A percentile compares a stretch with the other conserved stretches of the same genome.
Evolutionary conservation across 2,797 vertebrate species (phyloP).

Genomic region (Helostoma temminkii): DNA sequence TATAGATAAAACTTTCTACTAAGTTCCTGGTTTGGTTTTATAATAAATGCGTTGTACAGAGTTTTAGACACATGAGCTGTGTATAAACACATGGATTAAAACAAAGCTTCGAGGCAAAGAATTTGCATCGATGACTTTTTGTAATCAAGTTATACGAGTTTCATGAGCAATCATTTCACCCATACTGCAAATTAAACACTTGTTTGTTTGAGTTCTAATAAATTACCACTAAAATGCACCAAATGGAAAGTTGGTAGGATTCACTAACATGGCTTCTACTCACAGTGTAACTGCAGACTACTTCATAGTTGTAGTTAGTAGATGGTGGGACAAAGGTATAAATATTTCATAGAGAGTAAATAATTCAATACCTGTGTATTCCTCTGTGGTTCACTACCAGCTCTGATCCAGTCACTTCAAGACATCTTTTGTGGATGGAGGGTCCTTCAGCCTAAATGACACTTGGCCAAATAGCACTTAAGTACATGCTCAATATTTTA

Average conservation of each 20-base stretch:
- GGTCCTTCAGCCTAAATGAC: conserved; percentile 87
- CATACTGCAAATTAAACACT: conserved; percentile 26
- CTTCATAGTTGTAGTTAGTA: conserved; percentile 70
- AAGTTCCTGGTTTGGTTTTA: too few relatives aligned
- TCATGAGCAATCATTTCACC: not conserved
- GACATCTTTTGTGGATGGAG: conserved; percentile 85
- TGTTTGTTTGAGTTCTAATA: conserved; percentile 15
- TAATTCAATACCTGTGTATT: conserved; percentile 86
- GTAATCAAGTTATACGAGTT: too few relatives aligned
- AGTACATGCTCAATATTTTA: conserved; percentile 90
- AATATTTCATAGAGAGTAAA: conserved; percentile 84
- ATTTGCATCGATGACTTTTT: too few relatives aligned
- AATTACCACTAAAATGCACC: conserved; percentile 9
- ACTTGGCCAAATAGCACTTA: conserved; percentile 89
- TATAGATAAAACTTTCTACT: too few relatives aligned
- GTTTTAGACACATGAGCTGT: too few relatives aligned
- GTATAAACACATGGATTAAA: too few relatives aligned
- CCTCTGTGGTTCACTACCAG: conserved; percentile 75
- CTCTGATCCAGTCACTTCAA: conserved; percentile 85
- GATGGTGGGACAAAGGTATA: conserved; percentile 83
- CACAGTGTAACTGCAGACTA: conserved; percentile 42
- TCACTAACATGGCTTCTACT: conserved; percentile 14
- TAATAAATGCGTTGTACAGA: too few relatives aligned
- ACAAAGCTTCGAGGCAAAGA: too few relatives aligned
- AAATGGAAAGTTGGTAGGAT: conserved; percentile 24